Evolutionary conservation across 2,113 vertebrate genomes (phyloP), one percentile per base, ranked within the genome.

Genomic region (Elgaria multicarinata): DNA sequence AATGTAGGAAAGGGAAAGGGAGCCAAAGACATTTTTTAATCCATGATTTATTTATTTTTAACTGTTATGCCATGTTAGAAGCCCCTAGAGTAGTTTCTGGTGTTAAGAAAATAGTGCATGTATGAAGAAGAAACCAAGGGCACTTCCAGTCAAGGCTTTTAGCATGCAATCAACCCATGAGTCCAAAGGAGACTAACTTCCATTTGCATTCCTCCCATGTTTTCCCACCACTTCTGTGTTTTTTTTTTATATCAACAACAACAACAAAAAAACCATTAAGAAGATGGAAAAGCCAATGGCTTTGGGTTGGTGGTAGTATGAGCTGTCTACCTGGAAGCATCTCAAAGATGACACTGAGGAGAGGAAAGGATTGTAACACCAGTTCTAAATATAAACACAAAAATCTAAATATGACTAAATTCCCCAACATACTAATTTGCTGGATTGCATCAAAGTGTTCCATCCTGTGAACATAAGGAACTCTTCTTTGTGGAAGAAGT

Each of bases 101-200:
- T 87, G 88, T 82, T 78, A 90, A 75, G 12, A 24, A 76, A 78
- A 87, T 76, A 28, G 55, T 78, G 58, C 18, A 67, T 78, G 28
- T 7, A 50, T n/a, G 33, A 66, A 36, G 9, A 67, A 22, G 62
- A 44, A 44, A n/a, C 53, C 53, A 67, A 31, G 39, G 26, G 3
- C 46, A 5, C 58, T 62, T 22, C 50, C 55, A 39, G 9, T 18
- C 46, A 24, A 24, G 50, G 33, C 18, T 62, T 75, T 75, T 75
- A 42, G 22, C 36, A 39, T 75, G 72, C 39, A 42, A 7, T 42
- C 6, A 12, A 36, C 36, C 39, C 22, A 36, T 7, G 58, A 20
- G 58, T 62, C 5, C 58, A 62, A 53, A 53, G 50, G 50, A 53
- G 6, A 53, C 10, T 10, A 12, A 12, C 50, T 53, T 53, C 50